Evolutionary conservation across 1,140 invertebrate genomes (phyloP).

Genomic region (Lysiphlebus fabarum): DNA sequence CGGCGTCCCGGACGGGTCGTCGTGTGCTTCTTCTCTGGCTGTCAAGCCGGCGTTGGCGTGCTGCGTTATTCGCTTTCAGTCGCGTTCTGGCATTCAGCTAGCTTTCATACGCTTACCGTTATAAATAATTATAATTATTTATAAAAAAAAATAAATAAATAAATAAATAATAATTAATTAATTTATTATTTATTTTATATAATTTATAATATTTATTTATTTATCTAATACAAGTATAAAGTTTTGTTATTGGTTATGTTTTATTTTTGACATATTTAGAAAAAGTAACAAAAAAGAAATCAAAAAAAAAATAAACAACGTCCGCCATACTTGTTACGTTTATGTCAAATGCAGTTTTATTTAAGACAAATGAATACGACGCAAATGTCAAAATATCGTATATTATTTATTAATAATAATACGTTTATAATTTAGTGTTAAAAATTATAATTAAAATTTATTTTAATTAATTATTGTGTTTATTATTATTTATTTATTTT

Average conservation of each 20-base stretch:
- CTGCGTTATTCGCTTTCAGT: conserved; percentile 26
- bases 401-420: background rate
- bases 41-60: conserved; percentile 36
- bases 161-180: too few relatives aligned
- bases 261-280: background rate
- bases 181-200: too few relatives aligned
- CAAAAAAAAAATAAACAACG: conserved; percentile 3
- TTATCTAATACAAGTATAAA: too few relatives aligned
- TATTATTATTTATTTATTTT: too few relatives aligned
- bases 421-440: conserved; percentile 5
- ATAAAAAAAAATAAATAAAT: too few relatives aligned
- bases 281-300: background rate
- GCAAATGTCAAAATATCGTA: conserved; percentile 21
- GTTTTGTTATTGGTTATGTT: too few relatives aligned
- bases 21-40: background rate
- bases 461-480: too few relatives aligned
- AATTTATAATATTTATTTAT: too few relatives aligned
- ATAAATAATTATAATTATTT: background rate
- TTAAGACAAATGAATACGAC: conserved; percentile 17
- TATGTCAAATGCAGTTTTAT: conserved; percentile 27
- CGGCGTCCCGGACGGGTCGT: conserved; percentile 18
- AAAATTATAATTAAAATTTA: too few relatives aligned
- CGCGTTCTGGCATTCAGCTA: conserved; percentile 26
- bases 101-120: background rate
- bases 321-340: background rate